A percentile compares a stretch with the other conserved stretches of the same genome.
These are phyloP conservation scores for Latrodectus hesperus DNA, from an alignment of 2,888 invertebrate genomes.

Conservation along the genomic window DNA sequence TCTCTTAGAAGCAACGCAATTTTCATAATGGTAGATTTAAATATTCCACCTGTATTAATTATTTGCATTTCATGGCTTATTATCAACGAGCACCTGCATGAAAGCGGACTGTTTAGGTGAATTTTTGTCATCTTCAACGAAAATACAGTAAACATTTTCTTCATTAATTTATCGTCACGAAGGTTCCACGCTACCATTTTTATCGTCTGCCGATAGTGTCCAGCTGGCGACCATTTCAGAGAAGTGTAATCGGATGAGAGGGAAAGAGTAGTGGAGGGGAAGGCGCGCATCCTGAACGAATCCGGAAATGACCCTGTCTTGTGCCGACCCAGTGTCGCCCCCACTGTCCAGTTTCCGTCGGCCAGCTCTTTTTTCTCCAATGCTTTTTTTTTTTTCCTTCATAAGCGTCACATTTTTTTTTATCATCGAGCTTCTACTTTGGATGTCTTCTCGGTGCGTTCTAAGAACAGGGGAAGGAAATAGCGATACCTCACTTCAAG, in stretches of 20 bases:
- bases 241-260: background rate
- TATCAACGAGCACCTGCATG: no score
- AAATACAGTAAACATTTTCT: no score
- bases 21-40: no score
- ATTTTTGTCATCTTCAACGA: no score
- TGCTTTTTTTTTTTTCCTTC: background rate
- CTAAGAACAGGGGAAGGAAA: background rate
- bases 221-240: background rate
- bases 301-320: conserved; percentile 1
- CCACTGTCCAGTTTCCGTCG: conserved; percentile 1
- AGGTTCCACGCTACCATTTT: no score
- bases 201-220: background rate
- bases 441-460: background rate
- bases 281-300: background rate
- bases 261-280: background rate
- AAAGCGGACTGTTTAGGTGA: no score
- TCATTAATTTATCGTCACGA: no score
- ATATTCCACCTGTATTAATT: no score
- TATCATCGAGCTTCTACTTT: background rate
- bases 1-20: no score
- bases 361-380: background rate
- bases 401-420: background rate
- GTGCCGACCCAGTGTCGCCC: background rate
- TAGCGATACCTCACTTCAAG: no score
- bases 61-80: no score